Conservation (phyloP, 2,888 invertebrate genomes). For the Oegoconia quadripuncta region DNA sequence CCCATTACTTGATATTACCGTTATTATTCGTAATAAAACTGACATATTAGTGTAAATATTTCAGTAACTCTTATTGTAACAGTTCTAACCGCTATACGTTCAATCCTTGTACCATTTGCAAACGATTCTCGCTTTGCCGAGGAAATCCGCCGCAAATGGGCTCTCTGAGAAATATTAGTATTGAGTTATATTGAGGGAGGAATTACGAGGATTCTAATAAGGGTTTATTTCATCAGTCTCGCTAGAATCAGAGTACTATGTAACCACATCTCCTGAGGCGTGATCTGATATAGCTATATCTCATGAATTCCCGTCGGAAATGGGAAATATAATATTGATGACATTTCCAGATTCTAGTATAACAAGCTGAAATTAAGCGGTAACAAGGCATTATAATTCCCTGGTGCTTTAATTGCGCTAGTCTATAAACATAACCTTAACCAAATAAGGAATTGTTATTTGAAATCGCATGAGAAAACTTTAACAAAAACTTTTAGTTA, state of each 20-base stretch:
- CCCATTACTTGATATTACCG: too few relatives aligned
- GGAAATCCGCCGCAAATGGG: conserved; percentile 55
- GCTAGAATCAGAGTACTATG: conserved; percentile 8
- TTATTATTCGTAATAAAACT: too few relatives aligned
- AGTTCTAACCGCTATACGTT: not conserved
- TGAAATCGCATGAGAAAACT: too few relatives aligned
- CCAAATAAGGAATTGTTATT: too few relatives aligned
- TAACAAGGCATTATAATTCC: not conserved
- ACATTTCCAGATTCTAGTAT: too few relatives aligned
- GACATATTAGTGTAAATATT: not conserved
- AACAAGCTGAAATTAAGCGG: not conserved
- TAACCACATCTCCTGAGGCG: not conserved
- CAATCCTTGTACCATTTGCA: conserved; percentile 30
- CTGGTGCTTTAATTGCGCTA: too few relatives aligned
- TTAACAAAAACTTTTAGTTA: too few relatives aligned
- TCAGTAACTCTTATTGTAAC: not conserved
- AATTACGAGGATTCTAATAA: conserved; percentile 34
- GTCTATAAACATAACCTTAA: too few relatives aligned
- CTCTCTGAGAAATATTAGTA: conserved; percentile 46
- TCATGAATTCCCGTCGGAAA: not conserved
- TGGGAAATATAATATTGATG: not conserved
- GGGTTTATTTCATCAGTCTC: conserved; percentile 27
- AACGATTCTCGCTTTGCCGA: conserved; percentile 38
- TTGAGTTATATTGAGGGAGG: conserved; percentile 27
- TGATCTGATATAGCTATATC: not conserved